phyloP scores from a whole-genome alignment of 2,113 vertebrate species.

The Dicentrarchus labrax region DNA sequence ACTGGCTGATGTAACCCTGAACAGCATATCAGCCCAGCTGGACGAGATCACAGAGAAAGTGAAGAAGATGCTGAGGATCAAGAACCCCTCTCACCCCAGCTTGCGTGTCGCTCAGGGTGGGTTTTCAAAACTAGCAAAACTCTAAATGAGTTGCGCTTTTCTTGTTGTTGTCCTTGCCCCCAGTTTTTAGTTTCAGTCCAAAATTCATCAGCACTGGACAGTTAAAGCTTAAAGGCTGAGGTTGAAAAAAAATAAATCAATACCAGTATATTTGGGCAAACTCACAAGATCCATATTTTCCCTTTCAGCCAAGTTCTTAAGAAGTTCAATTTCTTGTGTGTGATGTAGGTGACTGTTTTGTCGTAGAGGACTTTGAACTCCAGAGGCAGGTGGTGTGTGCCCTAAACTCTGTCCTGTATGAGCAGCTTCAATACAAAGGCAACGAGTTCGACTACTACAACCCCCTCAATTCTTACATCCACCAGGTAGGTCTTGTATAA shows the following conservation, averaged over 20 bases:
- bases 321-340: not conserved
- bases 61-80: conserved; percentile 89
- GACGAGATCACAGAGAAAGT: conserved; percentile 91
- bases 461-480: conserved; percentile 96
- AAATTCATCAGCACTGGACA: not conserved
- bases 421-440: conserved; percentile 96
- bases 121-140: not conserved
- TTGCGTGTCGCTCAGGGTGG: conserved; percentile 82
- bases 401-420: conserved; percentile 93
- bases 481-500: conserved; percentile 86
- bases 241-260: not conserved
- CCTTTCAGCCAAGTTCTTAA: not conserved
- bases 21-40: conserved; percentile 89
- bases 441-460: conserved; percentile 98
- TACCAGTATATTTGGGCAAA: not conserved
- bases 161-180: not conserved
- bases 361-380: conserved; percentile 90
- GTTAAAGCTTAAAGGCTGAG: not conserved
- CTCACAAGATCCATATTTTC: conserved; percentile 4
- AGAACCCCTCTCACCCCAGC: conserved; percentile 92
- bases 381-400: conserved; percentile 94
- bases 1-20: conserved; percentile 90
- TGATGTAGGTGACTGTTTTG: conserved; percentile 78
- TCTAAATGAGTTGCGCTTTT: not conserved
- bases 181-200: not conserved